Evolutionary conservation across 2,797 vertebrate species (phyloP).

Genomic region (Iguana delicatissima): DNA sequence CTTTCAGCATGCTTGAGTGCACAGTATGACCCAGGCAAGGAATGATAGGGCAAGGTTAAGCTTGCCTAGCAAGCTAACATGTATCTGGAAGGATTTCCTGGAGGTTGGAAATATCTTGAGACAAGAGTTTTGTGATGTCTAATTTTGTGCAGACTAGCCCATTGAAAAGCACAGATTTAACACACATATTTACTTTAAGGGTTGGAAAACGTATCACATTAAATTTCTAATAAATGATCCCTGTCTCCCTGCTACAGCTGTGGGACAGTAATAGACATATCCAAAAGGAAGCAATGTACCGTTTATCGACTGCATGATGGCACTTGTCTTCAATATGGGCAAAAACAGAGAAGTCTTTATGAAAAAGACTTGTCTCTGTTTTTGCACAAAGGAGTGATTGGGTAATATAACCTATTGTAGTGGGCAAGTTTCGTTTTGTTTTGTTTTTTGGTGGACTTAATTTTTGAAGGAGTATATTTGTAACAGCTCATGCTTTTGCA

Average conservation of each 20-base stretch:
- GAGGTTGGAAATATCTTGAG: neutral
- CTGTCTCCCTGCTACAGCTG: neutral
- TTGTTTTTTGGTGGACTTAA: constrained; percentile 61
- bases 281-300: neutral
- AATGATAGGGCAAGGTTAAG: neutral
- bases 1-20: neutral
- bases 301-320: constrained; percentile 25
- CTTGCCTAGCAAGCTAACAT: neutral
- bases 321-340: neutral
- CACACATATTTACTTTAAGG: neutral
- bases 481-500: constrained; percentile 57
- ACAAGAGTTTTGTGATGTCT: neutral
- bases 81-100: neutral
- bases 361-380: neutral
- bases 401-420: constrained; percentile 56
- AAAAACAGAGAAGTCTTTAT: no score
- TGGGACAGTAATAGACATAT: neutral
- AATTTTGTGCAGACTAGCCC: neutral
- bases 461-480: constrained; percentile 65
- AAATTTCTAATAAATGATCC: neutral
- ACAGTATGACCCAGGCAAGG: neutral
- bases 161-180: neutral
- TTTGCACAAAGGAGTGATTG: neutral
- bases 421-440: constrained; percentile 53
- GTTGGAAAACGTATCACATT: neutral